Evolutionary conservation across 37 sponge, comb jelly and placozoan genomes (phyloP).

Genomic region (Hexactinellida sp.): DNA sequence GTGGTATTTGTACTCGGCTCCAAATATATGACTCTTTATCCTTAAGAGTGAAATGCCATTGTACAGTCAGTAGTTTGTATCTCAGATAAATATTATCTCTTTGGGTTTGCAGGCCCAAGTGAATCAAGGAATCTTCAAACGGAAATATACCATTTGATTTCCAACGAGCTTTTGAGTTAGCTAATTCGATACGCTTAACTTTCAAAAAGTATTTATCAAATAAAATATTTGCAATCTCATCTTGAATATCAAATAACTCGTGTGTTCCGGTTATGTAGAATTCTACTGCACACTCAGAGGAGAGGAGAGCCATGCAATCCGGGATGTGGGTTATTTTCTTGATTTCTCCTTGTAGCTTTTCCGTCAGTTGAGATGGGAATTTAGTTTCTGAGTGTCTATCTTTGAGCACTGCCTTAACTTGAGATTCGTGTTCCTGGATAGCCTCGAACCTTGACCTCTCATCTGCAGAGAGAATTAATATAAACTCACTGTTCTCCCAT

Average conservation of each 20-base stretch:
- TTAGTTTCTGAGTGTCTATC: not conserved
- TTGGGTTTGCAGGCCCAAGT: not conserved
- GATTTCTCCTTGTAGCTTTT: not conserved
- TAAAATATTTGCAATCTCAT: not conserved
- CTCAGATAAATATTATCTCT: not conserved
- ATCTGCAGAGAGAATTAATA: not conserved
- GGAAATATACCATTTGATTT: not conserved
- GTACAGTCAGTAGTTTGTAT: not conserved
- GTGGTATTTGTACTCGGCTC: not conserved
- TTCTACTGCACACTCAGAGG: slow-evolving; percentile 2
- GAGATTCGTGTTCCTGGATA: not conserved
- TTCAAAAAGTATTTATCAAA: not conserved
- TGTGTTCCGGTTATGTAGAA: not conserved
- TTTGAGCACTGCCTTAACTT: not conserved
- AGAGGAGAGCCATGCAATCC: not conserved
- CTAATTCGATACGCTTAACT: not conserved
- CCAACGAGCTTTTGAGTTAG: not conserved
- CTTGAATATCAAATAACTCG: not conserved
- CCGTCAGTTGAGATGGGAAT: not conserved
- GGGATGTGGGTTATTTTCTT: not conserved
- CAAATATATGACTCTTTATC: not conserved
- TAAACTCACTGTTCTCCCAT: not conserved
- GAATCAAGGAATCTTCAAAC: not conserved
- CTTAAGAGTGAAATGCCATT: not conserved
- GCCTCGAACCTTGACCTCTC: not conserved